Evolutionary conservation across 2,113 vertebrate species (phyloP).

Genomic region (Xiphophorus couchianus): DNA sequence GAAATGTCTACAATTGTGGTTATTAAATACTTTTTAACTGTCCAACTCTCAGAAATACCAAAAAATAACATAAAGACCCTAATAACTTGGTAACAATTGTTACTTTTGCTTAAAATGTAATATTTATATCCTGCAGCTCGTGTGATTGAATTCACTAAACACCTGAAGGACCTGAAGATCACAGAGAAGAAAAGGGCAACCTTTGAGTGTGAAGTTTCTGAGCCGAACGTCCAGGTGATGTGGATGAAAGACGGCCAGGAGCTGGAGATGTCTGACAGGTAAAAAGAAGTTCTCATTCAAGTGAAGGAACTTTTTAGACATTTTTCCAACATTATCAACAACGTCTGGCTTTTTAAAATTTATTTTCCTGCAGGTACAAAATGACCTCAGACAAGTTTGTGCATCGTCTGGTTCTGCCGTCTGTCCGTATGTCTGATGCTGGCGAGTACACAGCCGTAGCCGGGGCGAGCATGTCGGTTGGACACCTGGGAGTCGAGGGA

Average conservation of each 20-base stretch:
- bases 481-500: conserved; percentile 87
- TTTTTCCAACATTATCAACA: background rate
- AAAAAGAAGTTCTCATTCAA: conserved; percentile 39
- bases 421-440: conserved; percentile 88
- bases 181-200: conserved; percentile 95
- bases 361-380: conserved; percentile 82
- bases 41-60: background rate
- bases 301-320: background rate
- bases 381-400: conserved; percentile 86
- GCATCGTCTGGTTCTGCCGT: conserved; percentile 90
- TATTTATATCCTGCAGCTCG: conserved; percentile 80
- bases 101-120: too few species aligned
- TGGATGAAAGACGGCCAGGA: conserved; percentile 98
- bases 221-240: conserved; percentile 89
- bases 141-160: conserved; percentile 94
- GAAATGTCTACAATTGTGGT: background rate
- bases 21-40: background rate
- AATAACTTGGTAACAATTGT: background rate
- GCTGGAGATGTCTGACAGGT: conserved; percentile 89
- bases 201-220: conserved; percentile 96
- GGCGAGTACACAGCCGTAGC: conserved; percentile 93
- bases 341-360: background rate
- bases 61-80: background rate
- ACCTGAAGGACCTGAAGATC: conserved; percentile 93
- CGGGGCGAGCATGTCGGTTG: conserved; percentile 91